Conservation (phyloP, 1,140 invertebrate genomes). For the Atta cephalotes region DNA sequence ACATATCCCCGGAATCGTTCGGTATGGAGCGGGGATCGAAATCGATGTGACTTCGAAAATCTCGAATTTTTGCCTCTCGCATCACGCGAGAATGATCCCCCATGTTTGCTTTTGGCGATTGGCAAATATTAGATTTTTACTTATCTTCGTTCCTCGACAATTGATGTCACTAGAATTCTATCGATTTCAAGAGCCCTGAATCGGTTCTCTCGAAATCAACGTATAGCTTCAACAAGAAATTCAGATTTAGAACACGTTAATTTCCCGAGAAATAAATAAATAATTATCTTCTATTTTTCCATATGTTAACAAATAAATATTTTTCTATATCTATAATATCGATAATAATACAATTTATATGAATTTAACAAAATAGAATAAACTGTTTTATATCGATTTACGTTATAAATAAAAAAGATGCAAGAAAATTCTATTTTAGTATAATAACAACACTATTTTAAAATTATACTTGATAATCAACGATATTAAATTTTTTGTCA, state of each 20-base stretch:
- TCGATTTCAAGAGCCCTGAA: neutral
- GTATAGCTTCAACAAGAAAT: neutral
- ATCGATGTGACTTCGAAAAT: constrained; percentile 18
- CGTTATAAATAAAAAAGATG: neutral
- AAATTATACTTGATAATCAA: neutral
- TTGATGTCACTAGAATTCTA: neutral
- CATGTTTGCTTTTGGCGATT: constrained; percentile 1
- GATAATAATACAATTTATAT: neutral
- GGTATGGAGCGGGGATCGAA: constrained; percentile 9
- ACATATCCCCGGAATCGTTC: neutral
- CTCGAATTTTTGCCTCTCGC: neutral
- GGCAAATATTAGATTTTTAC: constrained; percentile 29
- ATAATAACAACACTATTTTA: neutral
- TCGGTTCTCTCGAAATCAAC: neutral
- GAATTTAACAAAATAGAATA: neutral
- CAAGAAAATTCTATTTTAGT: neutral
- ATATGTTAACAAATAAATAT: too few relatives aligned
- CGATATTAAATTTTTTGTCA: neutral
- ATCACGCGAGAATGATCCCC: neutral
- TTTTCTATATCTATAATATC: neutral
- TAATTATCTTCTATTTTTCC: neutral
- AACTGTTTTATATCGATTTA: constrained; percentile 8
- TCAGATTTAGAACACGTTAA: neutral
- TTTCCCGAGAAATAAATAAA: neutral
- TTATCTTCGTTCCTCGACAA: neutral